These are phyloP conservation scores for Hartigia nigra DNA, from an alignment of 2,888 invertebrate genomes.

Conservation along the genomic window DNA sequence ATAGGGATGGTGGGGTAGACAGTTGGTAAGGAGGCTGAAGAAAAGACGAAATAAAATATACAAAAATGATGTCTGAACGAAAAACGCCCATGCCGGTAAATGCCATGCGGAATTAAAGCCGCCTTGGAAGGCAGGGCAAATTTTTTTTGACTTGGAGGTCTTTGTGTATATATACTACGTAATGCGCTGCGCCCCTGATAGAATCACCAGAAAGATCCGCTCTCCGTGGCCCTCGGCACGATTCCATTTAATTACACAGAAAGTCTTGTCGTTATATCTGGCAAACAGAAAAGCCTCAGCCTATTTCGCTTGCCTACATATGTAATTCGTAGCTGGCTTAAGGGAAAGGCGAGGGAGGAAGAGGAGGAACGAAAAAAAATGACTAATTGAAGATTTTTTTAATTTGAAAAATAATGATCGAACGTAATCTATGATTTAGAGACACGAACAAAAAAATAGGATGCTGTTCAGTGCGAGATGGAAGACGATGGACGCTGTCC, in stretches of 20 bases:
- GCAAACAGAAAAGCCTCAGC: background rate
- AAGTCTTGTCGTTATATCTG: background rate
- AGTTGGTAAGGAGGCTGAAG: background rate
- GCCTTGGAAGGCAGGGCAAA: background rate
- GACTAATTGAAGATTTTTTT: background rate
- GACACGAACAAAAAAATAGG: too few species aligned
- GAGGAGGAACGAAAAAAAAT: background rate
- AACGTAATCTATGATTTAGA: too few species aligned
- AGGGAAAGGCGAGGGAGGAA: background rate
- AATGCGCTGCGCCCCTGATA: background rate
- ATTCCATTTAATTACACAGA: background rate
- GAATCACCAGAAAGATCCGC: background rate
- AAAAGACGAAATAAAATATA: background rate
- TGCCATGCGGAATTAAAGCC: background rate
- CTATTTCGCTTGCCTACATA: background rate
- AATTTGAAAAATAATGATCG: too few species aligned
- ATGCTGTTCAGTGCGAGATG: background rate
- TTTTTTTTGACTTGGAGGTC: background rate
- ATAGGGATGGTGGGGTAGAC: background rate
- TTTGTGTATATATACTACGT: background rate
- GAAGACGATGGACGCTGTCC: background rate
- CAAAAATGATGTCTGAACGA: background rate
- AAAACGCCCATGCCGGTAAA: background rate
- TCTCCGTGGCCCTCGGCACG: background rate
- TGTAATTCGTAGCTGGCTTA: background rate